Evolutionary conservation across 2,113 vertebrate species (phyloP).

Genomic region (Vombatus ursinus): DNA sequence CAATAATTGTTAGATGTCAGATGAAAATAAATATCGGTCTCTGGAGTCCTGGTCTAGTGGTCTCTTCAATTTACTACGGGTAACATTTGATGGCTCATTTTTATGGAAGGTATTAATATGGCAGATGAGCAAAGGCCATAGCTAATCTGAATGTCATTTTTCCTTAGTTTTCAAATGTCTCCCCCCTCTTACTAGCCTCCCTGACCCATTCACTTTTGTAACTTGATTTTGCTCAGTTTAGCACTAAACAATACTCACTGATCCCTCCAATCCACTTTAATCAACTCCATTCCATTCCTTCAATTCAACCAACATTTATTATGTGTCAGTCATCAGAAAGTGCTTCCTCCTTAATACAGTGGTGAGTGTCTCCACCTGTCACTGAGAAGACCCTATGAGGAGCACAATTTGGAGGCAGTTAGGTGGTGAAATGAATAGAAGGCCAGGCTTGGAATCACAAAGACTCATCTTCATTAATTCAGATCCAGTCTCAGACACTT

Average conservation of each 20-base stretch:
- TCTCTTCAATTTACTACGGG: background rate
- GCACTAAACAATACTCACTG: background rate
- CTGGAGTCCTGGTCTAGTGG: background rate
- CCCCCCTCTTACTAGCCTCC: background rate
- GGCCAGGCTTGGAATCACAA: background rate
- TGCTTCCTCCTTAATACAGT: background rate
- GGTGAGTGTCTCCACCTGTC: background rate
- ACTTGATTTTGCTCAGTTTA: background rate
- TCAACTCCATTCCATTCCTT: background rate
- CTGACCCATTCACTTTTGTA: background rate
- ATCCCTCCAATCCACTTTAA: background rate
- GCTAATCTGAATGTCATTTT: background rate
- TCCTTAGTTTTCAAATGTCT: background rate
- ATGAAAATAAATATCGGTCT: background rate
- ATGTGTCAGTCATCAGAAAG: background rate
- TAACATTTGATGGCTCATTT: background rate
- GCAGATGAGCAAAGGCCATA: background rate
- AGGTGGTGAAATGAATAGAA: background rate
- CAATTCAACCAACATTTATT: background rate
- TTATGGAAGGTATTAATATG: background rate
- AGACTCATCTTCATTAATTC: background rate
- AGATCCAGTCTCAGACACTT: background rate
- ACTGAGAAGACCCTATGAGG: background rate
- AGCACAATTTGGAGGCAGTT: background rate
- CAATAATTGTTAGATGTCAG: background rate